phyloP scores from a whole-genome alignment of 2,113 vertebrate species.

The Enhydra lutris region DNA sequence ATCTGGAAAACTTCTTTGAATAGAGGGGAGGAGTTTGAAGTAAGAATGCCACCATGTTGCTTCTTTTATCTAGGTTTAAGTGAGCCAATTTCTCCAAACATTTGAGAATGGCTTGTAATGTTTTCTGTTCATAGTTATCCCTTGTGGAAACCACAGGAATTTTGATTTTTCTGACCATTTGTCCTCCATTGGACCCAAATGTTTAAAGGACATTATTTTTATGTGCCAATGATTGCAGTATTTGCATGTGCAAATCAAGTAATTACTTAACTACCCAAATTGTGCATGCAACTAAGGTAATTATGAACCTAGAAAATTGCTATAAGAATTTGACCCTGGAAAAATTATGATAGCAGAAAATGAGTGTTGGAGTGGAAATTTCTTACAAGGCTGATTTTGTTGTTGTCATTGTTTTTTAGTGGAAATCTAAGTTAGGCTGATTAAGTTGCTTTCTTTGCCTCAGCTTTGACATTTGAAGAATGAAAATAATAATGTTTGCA shows the following conservation, averaged over 20 bases:
- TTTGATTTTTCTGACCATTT: slow-evolving; percentile 74
- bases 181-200: slow-evolving; percentile 61
- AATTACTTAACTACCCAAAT: slow-evolving; percentile 78
- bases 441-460: slow-evolving; percentile 51
- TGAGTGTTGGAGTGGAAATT: slow-evolving; percentile 56
- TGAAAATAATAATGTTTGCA: slow-evolving; percentile 52
- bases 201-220: slow-evolving; percentile 75
- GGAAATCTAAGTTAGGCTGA: slow-evolving; percentile 30
- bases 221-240: slow-evolving; percentile 71
- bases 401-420: slow-evolving; percentile 53
- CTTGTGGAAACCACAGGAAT: slow-evolving; percentile 69
- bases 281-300: slow-evolving; percentile 74
- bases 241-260: slow-evolving; percentile 78
- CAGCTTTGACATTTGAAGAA: slow-evolving; percentile 46
- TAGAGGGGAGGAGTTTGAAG: neutral
- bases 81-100: slow-evolving; percentile 8
- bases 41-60: neutral
- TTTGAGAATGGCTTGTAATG: neutral
- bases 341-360: slow-evolving; percentile 73
- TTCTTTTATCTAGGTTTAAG: slow-evolving; percentile 43
- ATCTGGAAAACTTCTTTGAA: neutral
- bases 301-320: slow-evolving; percentile 73
- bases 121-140: slow-evolving; percentile 61
- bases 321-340: slow-evolving; percentile 68
- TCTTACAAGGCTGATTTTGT: slow-evolving; percentile 63